Evolutionary conservation across 2,797 vertebrate species (phyloP).

Genomic region (Trachops cirrhosus): DNA sequence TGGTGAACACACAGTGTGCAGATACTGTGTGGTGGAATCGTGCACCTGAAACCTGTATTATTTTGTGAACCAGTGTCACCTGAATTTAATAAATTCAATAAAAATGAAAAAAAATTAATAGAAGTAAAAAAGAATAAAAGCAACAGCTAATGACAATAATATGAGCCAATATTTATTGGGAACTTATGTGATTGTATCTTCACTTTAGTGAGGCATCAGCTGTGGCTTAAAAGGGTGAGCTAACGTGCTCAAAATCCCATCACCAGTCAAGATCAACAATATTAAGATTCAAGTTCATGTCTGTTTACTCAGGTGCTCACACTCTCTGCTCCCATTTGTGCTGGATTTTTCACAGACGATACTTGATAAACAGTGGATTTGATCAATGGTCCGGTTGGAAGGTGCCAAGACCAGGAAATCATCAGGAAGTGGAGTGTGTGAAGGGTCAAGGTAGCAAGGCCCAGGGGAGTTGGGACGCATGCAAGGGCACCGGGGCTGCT

Average conservation of each 20-base stretch:
- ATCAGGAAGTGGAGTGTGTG: not conserved
- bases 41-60: not conserved
- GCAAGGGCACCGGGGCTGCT: accelerated
- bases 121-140: not conserved
- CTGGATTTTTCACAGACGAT: not conserved
- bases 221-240: not conserved
- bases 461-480: accelerated
- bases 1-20: not conserved
- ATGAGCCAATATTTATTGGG: not conserved
- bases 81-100: not conserved
- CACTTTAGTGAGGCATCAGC: not conserved
- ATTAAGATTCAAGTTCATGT: not conserved
- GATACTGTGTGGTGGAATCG: not conserved
- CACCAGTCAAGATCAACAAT: not conserved
- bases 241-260: not conserved
- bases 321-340: not conserved
- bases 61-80: not conserved
- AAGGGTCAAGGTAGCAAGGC: not conserved
- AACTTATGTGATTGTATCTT: not conserved
- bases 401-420: not conserved
- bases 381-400: not conserved
- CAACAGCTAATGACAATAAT: not conserved
- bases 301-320: not conserved
- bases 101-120: not conserved
- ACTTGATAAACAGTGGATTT: not conserved